These are phyloP conservation scores for Cephalopachus bancanus DNA, from an alignment of 2,797 vertebrate species.

Conservation along the genomic window DNA sequence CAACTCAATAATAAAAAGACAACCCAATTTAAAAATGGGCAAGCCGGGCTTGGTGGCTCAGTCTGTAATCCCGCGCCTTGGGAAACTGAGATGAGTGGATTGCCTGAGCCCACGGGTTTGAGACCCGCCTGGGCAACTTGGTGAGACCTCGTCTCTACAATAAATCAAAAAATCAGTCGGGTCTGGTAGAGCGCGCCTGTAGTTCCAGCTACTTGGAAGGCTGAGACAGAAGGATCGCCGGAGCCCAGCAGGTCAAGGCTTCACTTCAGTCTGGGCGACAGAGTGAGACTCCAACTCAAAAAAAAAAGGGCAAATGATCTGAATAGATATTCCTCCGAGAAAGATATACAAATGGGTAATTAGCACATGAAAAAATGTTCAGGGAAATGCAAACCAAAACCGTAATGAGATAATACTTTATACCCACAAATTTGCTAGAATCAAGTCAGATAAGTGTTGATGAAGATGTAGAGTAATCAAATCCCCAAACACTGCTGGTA, in stretches of 20 bases:
- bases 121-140: neutral
- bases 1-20: slow-evolving; percentile 26
- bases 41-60: neutral
- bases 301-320: neutral
- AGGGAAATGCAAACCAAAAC: neutral
- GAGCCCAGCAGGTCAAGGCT: neutral
- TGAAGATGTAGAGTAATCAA: neutral
- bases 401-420: neutral
- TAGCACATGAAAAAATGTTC: neutral
- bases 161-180: neutral
- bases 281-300: neutral
- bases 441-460: neutral
- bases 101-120: too few species aligned
- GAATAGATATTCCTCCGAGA: neutral
- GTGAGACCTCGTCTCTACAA: neutral
- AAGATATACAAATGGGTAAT: neutral
- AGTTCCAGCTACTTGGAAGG: too few species aligned
- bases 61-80: too few species aligned
- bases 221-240: neutral
- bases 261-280: neutral
- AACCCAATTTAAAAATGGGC: neutral
- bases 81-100: too few species aligned
- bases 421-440: neutral
- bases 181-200: neutral
- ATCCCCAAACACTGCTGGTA: neutral